Evolutionary conservation across 1,140 invertebrate species (phyloP), one percentile per base, ranked within the genome.

Genomic region (Portunus trituberculatus): DNA sequence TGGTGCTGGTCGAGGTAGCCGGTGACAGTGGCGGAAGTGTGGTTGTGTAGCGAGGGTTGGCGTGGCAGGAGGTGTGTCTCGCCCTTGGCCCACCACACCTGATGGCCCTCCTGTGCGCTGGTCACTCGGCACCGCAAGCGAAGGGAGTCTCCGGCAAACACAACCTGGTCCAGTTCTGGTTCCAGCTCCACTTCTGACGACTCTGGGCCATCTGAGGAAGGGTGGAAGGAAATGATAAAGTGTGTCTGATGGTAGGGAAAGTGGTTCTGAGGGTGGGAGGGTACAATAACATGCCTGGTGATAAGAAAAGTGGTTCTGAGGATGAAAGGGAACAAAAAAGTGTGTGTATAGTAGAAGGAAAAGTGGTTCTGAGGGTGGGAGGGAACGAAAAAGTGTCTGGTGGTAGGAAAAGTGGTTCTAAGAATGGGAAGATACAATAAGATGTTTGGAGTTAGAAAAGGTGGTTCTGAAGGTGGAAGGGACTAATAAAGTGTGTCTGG

Each of bases 71-170:
- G 87, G 39, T 90, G 92, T 12, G 82, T 48, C 20, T 93, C 59
- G 8, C 93, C 95, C 52, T 76, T 76, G 4, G 82, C 83, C 95
- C 95, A 96, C 95, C 91, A 96, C 39, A 92, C 93, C 8, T 31
- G 82, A 83, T 91, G 93, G 29, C 67, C 46, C 28, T 92, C 91
- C 91, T 91, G 91, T 16, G 93, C 93, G n/a, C 93, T 93, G 10
- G 95, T 94, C 67, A 96, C 95, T 4, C 95, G 83, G 31, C 96
- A 96, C 20, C 95, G 95, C 67, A 96, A 92, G 29, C 93, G 94
- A 14, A 96, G 92, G 12, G 95, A 96, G 95, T 96, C 96, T 1
- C 96, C 96, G 0, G 96, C 96, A 45, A 96, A 96, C 76, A 96
- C 96, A 39, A 96, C 95, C 92, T 96, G 96, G 83, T 96, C 96